Base-by-base conservation (phyloP, 2,888 invertebrate genomes). In the Cheilosia grossa region DNA sequence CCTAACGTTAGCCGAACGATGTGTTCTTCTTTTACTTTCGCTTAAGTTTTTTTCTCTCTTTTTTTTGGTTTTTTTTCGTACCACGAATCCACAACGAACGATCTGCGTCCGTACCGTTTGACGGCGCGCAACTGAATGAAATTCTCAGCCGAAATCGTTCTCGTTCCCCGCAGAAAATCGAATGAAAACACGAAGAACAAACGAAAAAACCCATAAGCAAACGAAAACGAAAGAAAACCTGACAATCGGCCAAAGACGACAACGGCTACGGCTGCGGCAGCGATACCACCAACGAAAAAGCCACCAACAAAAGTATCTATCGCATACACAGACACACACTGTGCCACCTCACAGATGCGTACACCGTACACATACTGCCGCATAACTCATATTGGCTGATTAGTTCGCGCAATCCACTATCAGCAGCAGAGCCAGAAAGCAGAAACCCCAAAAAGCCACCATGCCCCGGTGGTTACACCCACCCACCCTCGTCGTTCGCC, bases 121-220 rank as follows among this genome's bases (percentile, higher is more conserved):
- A 91, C 91, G 92, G 91, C 91, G 90, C 91, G 91, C 90, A 91
- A 91, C 91, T 90, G 91, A 92, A 91, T 92, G 91, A 90, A 89
- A 88, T 82, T 87, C 75, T 80, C 67, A 59, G 61, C 81, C 67
- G 37, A 81, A 86, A 82, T 54, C 74, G 82, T 82, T 82, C 63
- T 69, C 56, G 70, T 77, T 82, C 73, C 73, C 86, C 75, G 58
- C 77, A 77, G 72, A 86, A 86, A 82, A 73, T 64, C 69, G 40
- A 82, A 78, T 77, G 63, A 70, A 66, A 78, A 86, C 44, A 78
- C 53, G 49, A 79, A 86, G 78, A 86, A 74, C 56, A 77, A 69
- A 81, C 49, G 56, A 69, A 75, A 59, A 75, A 78, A 61, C 27
- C 44, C 59, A 64, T 77, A 72, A 58, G 72, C 63, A 86, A 82